Percentiles rank a stretch among this genome's conserved stretches.
phyloP scores from a whole-genome alignment of 2,797 vertebrate genomes.

The Streptopelia turtur region DNA sequence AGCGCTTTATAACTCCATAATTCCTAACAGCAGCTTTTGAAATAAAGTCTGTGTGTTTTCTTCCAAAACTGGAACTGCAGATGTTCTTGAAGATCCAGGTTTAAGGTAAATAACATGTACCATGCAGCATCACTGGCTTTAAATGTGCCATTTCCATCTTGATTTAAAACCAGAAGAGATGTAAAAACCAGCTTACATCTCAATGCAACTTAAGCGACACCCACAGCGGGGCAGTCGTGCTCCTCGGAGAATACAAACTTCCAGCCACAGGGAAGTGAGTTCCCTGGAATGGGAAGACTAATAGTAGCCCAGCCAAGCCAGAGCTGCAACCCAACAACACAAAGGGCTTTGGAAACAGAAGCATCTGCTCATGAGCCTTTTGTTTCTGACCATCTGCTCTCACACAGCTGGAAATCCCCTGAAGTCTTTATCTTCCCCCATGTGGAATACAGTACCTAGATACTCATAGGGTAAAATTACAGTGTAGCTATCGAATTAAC shows the following conservation, averaged over 20 bases:
- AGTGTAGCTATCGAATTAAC: background rate
- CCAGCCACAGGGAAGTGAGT: background rate
- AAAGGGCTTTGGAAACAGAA: background rate
- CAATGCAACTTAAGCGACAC: accelerated
- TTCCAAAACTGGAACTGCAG: accelerated
- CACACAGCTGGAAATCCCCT: background rate
- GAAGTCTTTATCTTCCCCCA: background rate
- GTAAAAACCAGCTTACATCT: accelerated
- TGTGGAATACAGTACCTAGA: background rate
- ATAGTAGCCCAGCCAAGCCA: background rate
- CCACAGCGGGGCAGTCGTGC: background rate
- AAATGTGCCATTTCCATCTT: accelerated
- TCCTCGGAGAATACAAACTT: accelerated
- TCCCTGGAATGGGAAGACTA: background rate
- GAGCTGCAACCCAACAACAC: background rate
- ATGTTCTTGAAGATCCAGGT: accelerated
- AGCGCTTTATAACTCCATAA: background rate
- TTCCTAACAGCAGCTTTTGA: background rate
- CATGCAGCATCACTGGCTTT: background rate
- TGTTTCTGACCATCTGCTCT: background rate
- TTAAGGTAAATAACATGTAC: accelerated
- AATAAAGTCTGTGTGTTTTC: background rate
- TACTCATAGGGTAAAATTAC: background rate
- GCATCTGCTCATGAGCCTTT: background rate
- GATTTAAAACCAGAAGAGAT: accelerated